These are phyloP conservation scores for Liasis olivaceus DNA, from an alignment of 2,797 vertebrate genomes.

Conservation along the genomic window DNA sequence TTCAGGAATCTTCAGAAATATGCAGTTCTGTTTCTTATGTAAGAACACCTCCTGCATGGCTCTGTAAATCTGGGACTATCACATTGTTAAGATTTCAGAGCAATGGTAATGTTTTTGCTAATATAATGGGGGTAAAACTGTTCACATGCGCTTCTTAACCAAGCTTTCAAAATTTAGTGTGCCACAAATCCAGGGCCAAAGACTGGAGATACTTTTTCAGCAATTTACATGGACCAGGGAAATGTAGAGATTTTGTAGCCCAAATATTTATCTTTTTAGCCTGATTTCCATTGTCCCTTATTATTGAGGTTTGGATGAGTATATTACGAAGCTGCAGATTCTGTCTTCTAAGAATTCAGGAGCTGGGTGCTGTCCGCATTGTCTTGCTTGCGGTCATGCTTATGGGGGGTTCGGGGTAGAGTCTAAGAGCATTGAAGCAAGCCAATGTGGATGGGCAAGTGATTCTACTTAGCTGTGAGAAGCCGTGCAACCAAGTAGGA, in stretches of 20 bases:
- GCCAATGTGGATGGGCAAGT: neutral
- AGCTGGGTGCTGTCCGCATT: too few species aligned
- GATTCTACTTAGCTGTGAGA: neutral
- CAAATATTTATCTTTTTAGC: neutral
- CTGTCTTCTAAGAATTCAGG: neutral
- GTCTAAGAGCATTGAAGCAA: neutral
- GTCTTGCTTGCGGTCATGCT: neutral
- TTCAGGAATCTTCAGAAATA: too few species aligned
- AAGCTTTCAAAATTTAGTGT: neutral
- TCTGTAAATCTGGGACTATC: too few species aligned
- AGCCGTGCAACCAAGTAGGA: neutral
- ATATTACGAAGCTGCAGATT: neutral
- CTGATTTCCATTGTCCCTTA: neutral
- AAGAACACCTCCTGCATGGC: too few species aligned
- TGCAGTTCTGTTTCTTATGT: too few species aligned
- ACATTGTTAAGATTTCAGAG: too few species aligned
- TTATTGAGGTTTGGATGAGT: neutral
- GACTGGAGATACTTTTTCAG: neutral
- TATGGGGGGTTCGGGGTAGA: neutral
- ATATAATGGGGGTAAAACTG: neutral
- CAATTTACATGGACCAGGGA: neutral
- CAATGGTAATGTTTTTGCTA: neutral
- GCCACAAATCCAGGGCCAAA: neutral
- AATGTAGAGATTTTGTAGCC: neutral
- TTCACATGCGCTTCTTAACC: neutral